These are phyloP conservation scores for Aphrophora alni DNA, from an alignment of 2,888 invertebrate species.

Conservation along the genomic window DNA sequence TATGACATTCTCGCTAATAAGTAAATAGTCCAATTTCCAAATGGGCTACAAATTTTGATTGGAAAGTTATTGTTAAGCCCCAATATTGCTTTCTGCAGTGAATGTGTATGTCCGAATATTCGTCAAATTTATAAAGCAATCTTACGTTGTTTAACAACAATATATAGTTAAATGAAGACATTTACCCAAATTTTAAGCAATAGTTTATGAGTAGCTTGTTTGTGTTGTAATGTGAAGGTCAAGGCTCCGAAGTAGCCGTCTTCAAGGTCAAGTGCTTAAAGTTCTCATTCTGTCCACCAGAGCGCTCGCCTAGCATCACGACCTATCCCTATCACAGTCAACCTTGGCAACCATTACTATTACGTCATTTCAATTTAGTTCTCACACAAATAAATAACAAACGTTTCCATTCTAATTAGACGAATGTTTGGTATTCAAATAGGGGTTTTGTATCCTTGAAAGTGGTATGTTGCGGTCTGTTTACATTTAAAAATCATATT, in stretches of 20 bases:
- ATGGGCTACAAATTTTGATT: too few species aligned
- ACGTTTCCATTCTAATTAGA: neutral
- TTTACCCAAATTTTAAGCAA: neutral
- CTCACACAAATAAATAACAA: neutral
- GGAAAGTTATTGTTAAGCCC: too few species aligned
- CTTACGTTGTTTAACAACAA: neutral
- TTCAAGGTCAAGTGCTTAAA: neutral
- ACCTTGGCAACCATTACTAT: neutral
- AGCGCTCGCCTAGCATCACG: neutral
- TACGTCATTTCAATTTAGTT: neutral
- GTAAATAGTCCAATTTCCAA: too few species aligned
- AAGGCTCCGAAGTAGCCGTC: neutral
- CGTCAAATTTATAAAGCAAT: too few species aligned
- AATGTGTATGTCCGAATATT: too few species aligned
- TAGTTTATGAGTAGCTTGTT: neutral
- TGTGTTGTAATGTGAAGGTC: neutral
- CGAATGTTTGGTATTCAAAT: neutral
- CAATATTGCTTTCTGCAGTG: too few species aligned
- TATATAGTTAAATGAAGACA: neutral
- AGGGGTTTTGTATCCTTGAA: neutral
- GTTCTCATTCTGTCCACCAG: neutral
- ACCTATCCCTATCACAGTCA: neutral
- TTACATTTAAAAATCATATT: too few species aligned
- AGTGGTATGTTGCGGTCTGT: neutral
- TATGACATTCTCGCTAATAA: too few species aligned